These are phyloP conservation scores for Arbacia lixula DNA, from an alignment of 53 echinoderm and acorn worm species.

Conservation along the genomic window DNA sequence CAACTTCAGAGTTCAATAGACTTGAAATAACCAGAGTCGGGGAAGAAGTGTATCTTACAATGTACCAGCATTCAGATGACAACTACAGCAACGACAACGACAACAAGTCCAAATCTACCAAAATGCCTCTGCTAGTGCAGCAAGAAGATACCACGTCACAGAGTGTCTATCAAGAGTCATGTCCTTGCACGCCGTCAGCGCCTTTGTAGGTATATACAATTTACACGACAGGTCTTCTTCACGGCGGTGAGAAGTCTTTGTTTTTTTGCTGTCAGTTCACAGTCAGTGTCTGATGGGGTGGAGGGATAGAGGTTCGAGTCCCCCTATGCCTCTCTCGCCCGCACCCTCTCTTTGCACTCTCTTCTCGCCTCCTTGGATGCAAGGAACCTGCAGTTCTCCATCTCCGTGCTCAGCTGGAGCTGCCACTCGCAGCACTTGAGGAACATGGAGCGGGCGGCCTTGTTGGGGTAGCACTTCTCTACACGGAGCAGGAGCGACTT, in stretches of 20 bases:
- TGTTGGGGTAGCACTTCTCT: slow-evolving; percentile 86
- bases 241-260: not conserved
- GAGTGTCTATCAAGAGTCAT: too few species aligned
- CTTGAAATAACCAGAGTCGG: too few species aligned
- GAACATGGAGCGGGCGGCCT: slow-evolving; percentile 86
- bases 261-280: not conserved
- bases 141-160: too few species aligned
- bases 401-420: slow-evolving; percentile 50
- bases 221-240: slow-evolving; percentile 3
- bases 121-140: too few species aligned
- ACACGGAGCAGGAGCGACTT: slow-evolving; percentile 79
- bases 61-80: too few species aligned
- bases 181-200: too few species aligned
- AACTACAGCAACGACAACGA: too few species aligned
- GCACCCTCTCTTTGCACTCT: slow-evolving; percentile 59
- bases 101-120: too few species aligned
- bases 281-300: not conserved
- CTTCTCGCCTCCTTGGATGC: slow-evolving; percentile 59
- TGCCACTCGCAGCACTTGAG: slow-evolving; percentile 92
- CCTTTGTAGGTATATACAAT: slow-evolving; percentile 27
- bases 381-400: slow-evolving; percentile 75
- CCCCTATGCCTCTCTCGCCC: slow-evolving; percentile 22
- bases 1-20: too few species aligned
- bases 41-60: too few species aligned
- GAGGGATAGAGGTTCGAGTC: too few species aligned